These are phyloP conservation scores for Polyergus mexicanus DNA, from an alignment of 1,140 invertebrate species.

Conservation along the genomic window DNA sequence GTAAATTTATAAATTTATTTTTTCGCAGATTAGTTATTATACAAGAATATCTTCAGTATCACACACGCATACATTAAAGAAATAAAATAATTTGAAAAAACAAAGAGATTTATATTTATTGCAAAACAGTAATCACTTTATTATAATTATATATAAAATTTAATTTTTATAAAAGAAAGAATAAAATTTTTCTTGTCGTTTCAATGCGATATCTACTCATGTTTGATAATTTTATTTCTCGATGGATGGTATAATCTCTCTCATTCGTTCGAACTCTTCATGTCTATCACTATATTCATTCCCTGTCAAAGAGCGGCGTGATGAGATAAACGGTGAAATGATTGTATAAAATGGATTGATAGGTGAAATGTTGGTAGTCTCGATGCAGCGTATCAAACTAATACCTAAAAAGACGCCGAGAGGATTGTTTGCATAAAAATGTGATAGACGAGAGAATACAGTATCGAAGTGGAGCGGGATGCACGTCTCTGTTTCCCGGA, in stretches of 20 bases:
- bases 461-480: constrained; percentile 54
- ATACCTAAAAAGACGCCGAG: constrained; percentile 39
- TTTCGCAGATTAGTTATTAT: neutral
- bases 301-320: constrained; percentile 18
- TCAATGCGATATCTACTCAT: neutral
- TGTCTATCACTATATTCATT: neutral
- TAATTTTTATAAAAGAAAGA: neutral
- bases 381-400: constrained; percentile 33
- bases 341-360: constrained; percentile 57
- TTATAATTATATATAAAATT: neutral
- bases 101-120: neutral
- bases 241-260: neutral
- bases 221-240: neutral
- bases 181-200: no score
- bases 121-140: neutral
- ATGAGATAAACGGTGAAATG: constrained; percentile 37
- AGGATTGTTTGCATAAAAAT: constrained; percentile 61
- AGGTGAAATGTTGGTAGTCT: constrained; percentile 17
- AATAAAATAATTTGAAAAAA: neutral
- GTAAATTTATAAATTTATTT: neutral
- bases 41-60: neutral
- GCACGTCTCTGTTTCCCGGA: constrained; percentile 69
- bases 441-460: constrained; percentile 45
- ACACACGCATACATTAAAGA: neutral
- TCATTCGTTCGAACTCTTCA: neutral